Percentiles rank a stretch among this genome's conserved stretches.
These are phyloP conservation scores for Jacana jacana DNA, from an alignment of 2,113 vertebrate species.

Conservation along the genomic window DNA sequence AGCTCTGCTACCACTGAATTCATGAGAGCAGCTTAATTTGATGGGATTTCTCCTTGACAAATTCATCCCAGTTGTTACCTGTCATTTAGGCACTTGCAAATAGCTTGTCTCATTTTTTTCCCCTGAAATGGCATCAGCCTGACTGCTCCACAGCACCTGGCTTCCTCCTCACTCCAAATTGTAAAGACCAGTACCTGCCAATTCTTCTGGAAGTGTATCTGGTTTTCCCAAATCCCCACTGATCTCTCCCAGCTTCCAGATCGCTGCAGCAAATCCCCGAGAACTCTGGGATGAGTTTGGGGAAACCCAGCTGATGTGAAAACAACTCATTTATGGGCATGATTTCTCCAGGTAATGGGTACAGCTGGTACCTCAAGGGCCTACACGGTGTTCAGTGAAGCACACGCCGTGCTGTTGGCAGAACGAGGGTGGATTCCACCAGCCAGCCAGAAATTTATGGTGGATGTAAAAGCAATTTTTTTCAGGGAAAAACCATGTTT, in stretches of 20 bases:
- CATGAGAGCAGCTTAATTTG: background rate
- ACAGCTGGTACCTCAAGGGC: background rate
- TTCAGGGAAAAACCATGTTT: background rate
- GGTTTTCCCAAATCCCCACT: background rate
- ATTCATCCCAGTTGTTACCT: background rate
- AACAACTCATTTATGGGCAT: background rate
- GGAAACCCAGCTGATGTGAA: background rate
- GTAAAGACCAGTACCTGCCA: background rate
- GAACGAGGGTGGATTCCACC: background rate
- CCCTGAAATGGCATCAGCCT: background rate
- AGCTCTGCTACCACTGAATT: background rate
- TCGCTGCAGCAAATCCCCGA: background rate
- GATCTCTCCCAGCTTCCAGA: background rate
- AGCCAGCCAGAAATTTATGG: background rate
- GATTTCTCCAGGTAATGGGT: background rate
- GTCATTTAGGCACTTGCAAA: background rate
- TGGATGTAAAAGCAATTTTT: background rate
- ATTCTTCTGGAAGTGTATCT: background rate
- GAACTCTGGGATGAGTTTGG: background rate
- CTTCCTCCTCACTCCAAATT: background rate
- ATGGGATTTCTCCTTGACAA: background rate
- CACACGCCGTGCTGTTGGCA: background rate
- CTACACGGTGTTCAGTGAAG: background rate
- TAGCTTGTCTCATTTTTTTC: background rate
- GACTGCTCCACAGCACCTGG: background rate